phyloP scores from a whole-genome alignment of 1,140 invertebrate genomes.

The Euwallacea fornicatus region DNA sequence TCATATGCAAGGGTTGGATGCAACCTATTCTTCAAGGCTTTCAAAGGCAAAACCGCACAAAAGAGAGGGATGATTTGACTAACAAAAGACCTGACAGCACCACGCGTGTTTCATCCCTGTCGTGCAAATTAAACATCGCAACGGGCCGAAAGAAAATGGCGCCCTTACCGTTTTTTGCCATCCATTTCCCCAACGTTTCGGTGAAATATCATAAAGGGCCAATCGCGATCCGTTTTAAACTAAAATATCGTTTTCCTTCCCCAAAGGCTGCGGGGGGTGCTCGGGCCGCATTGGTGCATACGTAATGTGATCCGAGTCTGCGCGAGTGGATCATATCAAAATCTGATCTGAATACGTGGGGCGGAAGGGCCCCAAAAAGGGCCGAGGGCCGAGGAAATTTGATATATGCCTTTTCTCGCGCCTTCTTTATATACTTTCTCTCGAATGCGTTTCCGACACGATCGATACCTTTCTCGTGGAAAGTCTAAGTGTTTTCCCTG shows the following conservation, averaged over 20 bases:
- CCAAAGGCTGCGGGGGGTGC: constrained; percentile 37
- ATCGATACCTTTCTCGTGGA: constrained; percentile 21
- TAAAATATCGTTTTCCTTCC: constrained; percentile 43
- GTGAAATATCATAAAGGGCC: constrained; percentile 42
- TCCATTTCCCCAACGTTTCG: no score
- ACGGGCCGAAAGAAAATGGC: no score
- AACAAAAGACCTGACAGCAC: no score
- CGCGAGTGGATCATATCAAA: constrained; percentile 43
- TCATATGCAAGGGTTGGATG: no score
- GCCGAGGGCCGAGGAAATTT: constrained; percentile 15
- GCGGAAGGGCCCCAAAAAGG: constrained; percentile 23
- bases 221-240: constrained; percentile 46
- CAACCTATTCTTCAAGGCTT: no score
- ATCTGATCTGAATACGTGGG: constrained; percentile 47
- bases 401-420: constrained; percentile 33
- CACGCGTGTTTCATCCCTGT: no score
- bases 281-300: constrained; percentile 47
- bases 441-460: constrained; percentile 16
- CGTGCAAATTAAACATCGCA: no score
- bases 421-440: constrained; percentile 33
- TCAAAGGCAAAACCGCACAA: no score
- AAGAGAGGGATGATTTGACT: no score
- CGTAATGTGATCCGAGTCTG: constrained; percentile 46
- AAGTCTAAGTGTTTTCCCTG: constrained; percentile 8
- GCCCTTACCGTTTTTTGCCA: no score